Evolutionary conservation across 2,888 invertebrate genomes (phyloP).

Genomic region (Embidobia sp.): DNA sequence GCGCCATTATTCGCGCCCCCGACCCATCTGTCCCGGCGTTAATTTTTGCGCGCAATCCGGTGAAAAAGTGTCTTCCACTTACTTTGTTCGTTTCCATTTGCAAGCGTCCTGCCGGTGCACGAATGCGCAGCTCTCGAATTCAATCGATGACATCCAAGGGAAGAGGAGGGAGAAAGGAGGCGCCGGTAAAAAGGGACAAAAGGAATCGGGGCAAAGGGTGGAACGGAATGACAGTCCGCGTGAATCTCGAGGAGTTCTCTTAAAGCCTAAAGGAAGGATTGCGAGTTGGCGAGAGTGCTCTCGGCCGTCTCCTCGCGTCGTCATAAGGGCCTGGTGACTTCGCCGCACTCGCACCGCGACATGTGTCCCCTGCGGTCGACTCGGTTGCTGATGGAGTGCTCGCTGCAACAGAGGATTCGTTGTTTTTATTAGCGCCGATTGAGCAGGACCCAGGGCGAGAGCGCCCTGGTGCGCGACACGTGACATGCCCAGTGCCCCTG

Average conservation of each 20-base stretch:
- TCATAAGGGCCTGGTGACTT: slow-evolving; percentile 80
- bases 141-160: slow-evolving; percentile 27
- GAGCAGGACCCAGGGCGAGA: too few relatives aligned
- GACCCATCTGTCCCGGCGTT: slow-evolving; percentile 10
- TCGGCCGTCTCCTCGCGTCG: slow-evolving; percentile 80
- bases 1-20: slow-evolving; percentile 5
- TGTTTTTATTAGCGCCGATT: slow-evolving; percentile 35
- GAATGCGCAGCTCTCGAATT: slow-evolving; percentile 35
- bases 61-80: slow-evolving; percentile 10
- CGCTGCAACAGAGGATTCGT: slow-evolving; percentile 82
- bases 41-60: slow-evolving; percentile 2
- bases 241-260: slow-evolving; percentile 45
- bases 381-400: slow-evolving; percentile 88
- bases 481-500: slow-evolving; percentile 20
- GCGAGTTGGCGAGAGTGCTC: slow-evolving; percentile 79
- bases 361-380: slow-evolving; percentile 83
- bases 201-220: slow-evolving; percentile 5
- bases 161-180: slow-evolving; percentile 27
- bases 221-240: slow-evolving; percentile 51
- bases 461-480: too few relatives aligned
- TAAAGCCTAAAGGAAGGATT: slow-evolving; percentile 76
- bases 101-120: slow-evolving; percentile 8
- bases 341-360: slow-evolving; percentile 77
- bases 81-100: slow-evolving; percentile 22
- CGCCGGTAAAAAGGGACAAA: not conserved